A percentile compares a stretch with the other conserved stretches of the same genome.
phyloP scores from a whole-genome alignment of 2,113 vertebrate species.

The Larimichthys polyactis region DNA sequence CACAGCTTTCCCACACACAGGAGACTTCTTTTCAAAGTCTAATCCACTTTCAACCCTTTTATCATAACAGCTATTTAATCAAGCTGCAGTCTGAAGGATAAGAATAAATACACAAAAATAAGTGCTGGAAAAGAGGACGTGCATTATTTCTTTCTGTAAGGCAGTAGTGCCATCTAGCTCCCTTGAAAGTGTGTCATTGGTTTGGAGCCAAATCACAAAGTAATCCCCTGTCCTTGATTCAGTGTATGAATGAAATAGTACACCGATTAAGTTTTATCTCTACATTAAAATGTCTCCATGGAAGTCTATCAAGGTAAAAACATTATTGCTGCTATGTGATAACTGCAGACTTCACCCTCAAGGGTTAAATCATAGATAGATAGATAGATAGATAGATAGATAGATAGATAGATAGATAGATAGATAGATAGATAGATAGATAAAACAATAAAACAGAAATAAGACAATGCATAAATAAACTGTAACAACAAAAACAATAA shows the following conservation, averaged over 20 bases:
- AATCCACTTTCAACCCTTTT: neutral
- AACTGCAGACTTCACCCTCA: neutral
- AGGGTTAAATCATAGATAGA: too few relatives aligned
- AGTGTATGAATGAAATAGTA: neutral
- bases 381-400: too few relatives aligned
- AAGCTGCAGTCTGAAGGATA: slow-evolving; percentile 3
- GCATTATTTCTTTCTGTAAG: neutral
- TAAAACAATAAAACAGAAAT: too few relatives aligned
- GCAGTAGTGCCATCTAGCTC: slow-evolving; percentile 33
- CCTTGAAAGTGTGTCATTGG: neutral
- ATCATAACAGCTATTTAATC: neutral
- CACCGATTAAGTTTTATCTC: neutral
- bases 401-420: too few relatives aligned
- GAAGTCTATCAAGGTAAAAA: neutral
- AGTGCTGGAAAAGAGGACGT: slow-evolving; percentile 15
- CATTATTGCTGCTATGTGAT: too few relatives aligned
- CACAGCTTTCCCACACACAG: neutral
- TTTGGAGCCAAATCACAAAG: neutral
- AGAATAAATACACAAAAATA: neutral
- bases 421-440: too few relatives aligned
- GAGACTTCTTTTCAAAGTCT: neutral
- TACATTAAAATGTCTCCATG: neutral
- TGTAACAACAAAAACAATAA: too few relatives aligned
- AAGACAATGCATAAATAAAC: too few relatives aligned
- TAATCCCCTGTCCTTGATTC: neutral